phyloP scores from a whole-genome alignment of 2,797 vertebrate species.

The Tolypeutes matacus region DNA sequence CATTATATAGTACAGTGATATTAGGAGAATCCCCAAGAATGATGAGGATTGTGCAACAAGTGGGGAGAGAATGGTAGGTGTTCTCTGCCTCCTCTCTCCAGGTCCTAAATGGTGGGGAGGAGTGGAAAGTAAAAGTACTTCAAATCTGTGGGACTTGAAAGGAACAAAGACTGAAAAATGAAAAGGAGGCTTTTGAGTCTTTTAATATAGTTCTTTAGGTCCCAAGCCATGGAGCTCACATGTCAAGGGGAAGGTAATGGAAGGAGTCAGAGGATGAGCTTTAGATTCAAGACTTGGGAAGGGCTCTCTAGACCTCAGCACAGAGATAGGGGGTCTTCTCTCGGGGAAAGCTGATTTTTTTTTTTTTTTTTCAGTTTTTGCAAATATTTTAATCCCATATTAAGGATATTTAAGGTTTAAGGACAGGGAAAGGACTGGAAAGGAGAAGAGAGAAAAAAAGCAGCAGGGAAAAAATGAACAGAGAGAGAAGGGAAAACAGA shows the following conservation, averaged over 20 bases:
- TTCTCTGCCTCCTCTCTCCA: background rate
- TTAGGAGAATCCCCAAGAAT: background rate
- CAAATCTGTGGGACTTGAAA: background rate
- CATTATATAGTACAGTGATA: background rate
- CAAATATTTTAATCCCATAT: background rate
- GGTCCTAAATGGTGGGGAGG: background rate
- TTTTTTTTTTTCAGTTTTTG: background rate
- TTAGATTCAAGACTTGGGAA: background rate
- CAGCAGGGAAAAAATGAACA: background rate
- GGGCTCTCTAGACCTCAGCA: background rate
- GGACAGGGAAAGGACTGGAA: background rate
- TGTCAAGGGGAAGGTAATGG: fast-evolving
- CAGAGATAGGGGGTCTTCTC: background rate
- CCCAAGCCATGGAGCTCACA: background rate
- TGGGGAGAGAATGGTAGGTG: fast-evolving
- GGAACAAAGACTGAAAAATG: background rate
- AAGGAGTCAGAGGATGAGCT: background rate
- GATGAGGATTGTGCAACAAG: background rate
- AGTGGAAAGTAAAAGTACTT: background rate
- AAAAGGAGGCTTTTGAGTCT: background rate
- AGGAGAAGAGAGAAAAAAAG: background rate
- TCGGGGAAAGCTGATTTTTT: background rate
- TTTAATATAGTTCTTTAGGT: background rate
- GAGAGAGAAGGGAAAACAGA: background rate
- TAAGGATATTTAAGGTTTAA: background rate